Conservation (phyloP, 37 sponge, comb jelly and placozoan genomes). For the Dysidea cf. avara region DNA sequence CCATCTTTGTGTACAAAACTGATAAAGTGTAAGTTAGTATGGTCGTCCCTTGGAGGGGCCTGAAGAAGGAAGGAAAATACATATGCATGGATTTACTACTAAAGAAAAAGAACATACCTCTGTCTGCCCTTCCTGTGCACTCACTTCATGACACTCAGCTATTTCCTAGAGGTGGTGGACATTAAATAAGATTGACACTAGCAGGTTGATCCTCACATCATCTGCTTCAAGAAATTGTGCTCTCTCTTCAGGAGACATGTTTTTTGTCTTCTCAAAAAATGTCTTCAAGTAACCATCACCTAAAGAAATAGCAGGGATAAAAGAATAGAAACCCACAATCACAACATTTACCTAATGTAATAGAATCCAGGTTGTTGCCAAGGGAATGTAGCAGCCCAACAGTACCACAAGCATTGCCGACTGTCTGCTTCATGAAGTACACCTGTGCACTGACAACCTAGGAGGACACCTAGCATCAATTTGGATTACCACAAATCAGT, state of each 20-base stretch:
- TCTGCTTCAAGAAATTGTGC: conserved; percentile 64
- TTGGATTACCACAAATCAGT: too few relatives aligned
- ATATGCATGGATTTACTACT: background rate
- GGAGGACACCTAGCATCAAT: too few relatives aligned
- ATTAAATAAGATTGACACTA: background rate
- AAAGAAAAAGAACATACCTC: conserved; percentile 63
- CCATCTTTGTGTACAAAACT: conserved; percentile 87
- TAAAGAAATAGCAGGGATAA: conserved; percentile 21
- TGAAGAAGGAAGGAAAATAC: conserved; percentile 6
- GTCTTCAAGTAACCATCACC: conserved; percentile 78
- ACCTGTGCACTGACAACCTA: conserved; percentile 55
- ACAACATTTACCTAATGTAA: conserved; percentile 47
- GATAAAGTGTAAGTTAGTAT: conserved; percentile 90
- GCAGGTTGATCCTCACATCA: conserved; percentile 44
- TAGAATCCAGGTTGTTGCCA: conserved; percentile 68
- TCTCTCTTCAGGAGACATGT: conserved; percentile 73
- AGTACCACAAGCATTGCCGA: conserved; percentile 99
- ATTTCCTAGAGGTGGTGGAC: conserved; percentile 55
- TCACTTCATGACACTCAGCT: conserved; percentile 80
- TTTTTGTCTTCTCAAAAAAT: conserved; percentile 74
- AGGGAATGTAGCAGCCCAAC: conserved; percentile 90
- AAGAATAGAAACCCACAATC: background rate
- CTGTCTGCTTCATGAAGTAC: conserved; percentile 93
- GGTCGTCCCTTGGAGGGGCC: conserved; percentile 78
- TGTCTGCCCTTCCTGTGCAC: conserved; percentile 89